Conservation (phyloP, 2,888 invertebrate genomes). For the Xylocampa areola region DNA sequence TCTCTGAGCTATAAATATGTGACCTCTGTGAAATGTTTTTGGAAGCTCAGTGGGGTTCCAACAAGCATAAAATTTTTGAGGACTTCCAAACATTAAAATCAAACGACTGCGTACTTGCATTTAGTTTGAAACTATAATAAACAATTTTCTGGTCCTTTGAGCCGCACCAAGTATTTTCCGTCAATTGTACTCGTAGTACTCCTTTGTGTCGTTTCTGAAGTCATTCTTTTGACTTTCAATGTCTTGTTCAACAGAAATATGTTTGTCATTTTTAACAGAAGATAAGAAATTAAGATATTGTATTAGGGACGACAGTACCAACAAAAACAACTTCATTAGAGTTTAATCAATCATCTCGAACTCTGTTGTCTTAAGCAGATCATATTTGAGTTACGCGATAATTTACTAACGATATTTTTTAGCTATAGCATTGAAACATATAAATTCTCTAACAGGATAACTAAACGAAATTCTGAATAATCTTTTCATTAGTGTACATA, state of each 20-base stretch:
- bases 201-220: not conserved
- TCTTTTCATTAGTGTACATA: conserved; percentile 19
- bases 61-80: no score
- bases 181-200: not conserved
- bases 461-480: conserved; percentile 6
- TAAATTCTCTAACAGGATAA: not conserved
- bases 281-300: no score
- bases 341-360: no score
- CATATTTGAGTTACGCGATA: not conserved
- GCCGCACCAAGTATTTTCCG: not conserved
- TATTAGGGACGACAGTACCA: no score
- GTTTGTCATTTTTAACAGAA: not conserved
- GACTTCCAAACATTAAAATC: no score
- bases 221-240: not conserved
- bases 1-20: no score
- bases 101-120: no score
- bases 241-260: not conserved
- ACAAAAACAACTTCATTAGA: no score
- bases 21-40: no score
- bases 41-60: no score
- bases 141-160: not conserved
- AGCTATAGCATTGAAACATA: not conserved
- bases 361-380: not conserved
- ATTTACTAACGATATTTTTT: not conserved
- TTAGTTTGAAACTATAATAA: not conserved